Evolutionary conservation across 2,113 vertebrate species (phyloP), one percentile per base, ranked within the genome.

Genomic region (Rhabdomys dilectus): DNA sequence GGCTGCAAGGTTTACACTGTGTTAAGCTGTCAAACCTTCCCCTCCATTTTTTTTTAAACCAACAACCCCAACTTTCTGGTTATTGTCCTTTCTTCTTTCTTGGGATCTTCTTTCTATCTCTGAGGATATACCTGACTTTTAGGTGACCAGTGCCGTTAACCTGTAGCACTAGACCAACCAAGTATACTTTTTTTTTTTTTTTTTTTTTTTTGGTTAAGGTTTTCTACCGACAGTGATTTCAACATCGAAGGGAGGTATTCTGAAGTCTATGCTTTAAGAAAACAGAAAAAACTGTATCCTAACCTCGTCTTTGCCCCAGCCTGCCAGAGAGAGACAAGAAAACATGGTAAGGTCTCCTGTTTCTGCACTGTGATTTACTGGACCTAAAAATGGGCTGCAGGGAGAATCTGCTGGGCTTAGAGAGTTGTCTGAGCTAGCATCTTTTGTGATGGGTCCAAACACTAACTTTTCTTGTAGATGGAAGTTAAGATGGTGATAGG

Each of bases 231-330:
- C 73, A 88, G 89, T 0, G 91, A 97, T 93, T 98, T 98, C 91
- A 97, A 97, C 86, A 94, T 51, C 42, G 92, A 98, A 97, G 96
- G 96, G 62, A 88, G 70, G 9, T 98, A 97, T 91, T 98, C 91
- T 29, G 93, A 92, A 77, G 2, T 12, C n/a, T 93, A 48, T 16
- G 48, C 91, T 73, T 68, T 97, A 91, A 96, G 76, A 93, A 93
- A 87, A 72, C 96, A 96, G 96, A 95, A 92, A 75, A 95, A 91
- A 78, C 77, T 92, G 88, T 97, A 98, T 8, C 97, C 96, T 60
- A 86, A 97, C 62, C 96, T 98, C 62, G 36, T 6, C 93, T 95
- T 97, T 76, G 51, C 68, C 90, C n/a, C 93, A 39, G 31, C 39
- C 60, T 45, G 3, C 78, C 91, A 94, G 56, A 68, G 56, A 94